phyloP scores from a whole-genome alignment of 2,113 vertebrate species.

The Lanius ludovicianus region DNA sequence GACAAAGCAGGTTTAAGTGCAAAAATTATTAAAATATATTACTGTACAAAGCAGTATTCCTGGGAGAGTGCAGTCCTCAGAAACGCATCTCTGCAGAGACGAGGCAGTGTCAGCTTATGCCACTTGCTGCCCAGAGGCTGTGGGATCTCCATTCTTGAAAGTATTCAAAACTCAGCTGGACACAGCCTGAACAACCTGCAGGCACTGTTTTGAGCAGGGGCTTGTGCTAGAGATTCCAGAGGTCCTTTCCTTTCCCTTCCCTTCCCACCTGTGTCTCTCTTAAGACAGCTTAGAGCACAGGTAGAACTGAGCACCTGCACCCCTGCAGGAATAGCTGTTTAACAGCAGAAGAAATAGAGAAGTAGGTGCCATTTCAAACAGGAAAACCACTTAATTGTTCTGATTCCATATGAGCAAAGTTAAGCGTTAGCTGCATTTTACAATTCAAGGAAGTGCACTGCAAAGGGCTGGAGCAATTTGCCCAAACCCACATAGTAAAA shows the following conservation, averaged over 20 bases:
- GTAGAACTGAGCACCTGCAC: neutral
- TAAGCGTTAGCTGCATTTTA: neutral
- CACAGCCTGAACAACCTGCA: neutral
- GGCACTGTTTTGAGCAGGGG: neutral
- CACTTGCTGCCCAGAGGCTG: accelerated
- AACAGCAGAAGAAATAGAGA: neutral
- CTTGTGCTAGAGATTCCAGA: neutral
- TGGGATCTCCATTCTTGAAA: neutral
- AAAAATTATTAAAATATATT: neutral
- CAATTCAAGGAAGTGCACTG: neutral
- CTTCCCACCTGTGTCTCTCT: neutral
- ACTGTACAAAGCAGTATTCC: neutral
- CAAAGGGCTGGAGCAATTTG: neutral
- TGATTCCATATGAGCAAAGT: neutral
- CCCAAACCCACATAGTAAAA: neutral
- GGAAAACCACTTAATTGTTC: neutral
- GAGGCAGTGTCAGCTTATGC: neutral
- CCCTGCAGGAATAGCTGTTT: neutral
- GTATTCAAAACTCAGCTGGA: neutral
- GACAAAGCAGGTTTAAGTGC: neutral
- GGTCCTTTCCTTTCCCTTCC: neutral
- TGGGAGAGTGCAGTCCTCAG: neutral
- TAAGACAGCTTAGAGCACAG: neutral
- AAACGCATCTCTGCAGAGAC: neutral
- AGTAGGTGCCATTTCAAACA: neutral